These are phyloP conservation scores for Flexamia atlantica DNA, from an alignment of 2,888 invertebrate genomes.

Conservation along the genomic window DNA sequence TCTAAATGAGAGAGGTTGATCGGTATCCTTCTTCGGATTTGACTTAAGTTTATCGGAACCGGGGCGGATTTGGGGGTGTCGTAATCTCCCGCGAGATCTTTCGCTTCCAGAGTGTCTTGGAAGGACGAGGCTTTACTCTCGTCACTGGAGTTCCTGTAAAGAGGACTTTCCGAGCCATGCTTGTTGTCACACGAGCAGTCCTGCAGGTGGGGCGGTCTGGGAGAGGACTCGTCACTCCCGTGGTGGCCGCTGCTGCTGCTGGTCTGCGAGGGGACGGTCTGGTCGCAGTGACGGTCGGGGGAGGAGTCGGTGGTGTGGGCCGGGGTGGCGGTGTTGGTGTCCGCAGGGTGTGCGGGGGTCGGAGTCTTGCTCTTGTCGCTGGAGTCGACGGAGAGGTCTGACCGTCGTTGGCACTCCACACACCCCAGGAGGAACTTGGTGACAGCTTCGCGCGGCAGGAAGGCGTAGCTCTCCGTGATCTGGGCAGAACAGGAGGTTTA, in stretches of 20 bases:
- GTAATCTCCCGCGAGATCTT: not conserved
- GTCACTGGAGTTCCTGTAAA: conserved; percentile 35
- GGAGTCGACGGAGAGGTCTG: conserved; percentile 78
- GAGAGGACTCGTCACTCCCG: conserved; percentile 72
- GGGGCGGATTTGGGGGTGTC: conserved; percentile 54
- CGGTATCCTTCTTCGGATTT: conserved; percentile 1
- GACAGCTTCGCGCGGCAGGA: conserved; percentile 96
- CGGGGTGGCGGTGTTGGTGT: conserved; percentile 75
- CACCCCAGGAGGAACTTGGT: conserved; percentile 97
- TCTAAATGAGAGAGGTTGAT: conserved; percentile 48
- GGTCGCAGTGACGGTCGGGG: conserved; percentile 12
- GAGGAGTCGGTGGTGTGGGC: conserved; percentile 70
- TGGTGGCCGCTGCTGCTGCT: conserved; percentile 17
- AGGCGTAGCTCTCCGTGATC: conserved; percentile 98
- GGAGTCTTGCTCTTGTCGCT: conserved; percentile 72
- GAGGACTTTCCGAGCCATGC: not conserved
- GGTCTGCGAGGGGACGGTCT: conserved; percentile 35
- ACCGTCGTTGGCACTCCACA: conserved; percentile 91
- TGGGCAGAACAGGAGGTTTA: too few species aligned
- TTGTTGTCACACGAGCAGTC: conserved; percentile 32
- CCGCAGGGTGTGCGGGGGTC: conserved; percentile 29
- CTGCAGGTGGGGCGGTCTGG: not conserved
- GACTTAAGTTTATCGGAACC: conserved; percentile 35
- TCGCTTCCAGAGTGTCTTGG: conserved; percentile 28
- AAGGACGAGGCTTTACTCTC: conserved; percentile 20